Evolutionary conservation across 2,888 invertebrate species (phyloP), one percentile per base, ranked within the genome.

Genomic region (Lasiommata megera): DNA sequence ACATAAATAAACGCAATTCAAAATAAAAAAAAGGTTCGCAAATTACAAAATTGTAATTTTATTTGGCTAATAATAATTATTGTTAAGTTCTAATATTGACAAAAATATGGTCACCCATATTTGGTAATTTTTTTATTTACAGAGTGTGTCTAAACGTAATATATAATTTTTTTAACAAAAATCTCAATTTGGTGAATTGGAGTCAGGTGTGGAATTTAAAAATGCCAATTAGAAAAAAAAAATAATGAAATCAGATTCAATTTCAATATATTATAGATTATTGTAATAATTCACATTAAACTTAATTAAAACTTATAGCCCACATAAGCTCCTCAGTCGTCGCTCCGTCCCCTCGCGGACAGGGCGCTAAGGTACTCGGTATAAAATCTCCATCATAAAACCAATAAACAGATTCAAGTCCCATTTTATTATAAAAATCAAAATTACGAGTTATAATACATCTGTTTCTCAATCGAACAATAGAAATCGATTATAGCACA

Each of bases 401-500:
- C 89, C 85, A 88, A 87, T 88, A 87, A 88, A 89, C 88, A 89
- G 89, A 89, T 88, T 89, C 89, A 88, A 88, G 89, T 89, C 89
- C 89, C 89, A 89, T 88, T 89, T 89, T 89, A 89, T 89, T 89
- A 89, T 89, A 89, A 89, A 89, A 89, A 89, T 89, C 89, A 89
- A 89, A 89, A 89, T 88, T 88, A 89, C 89, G 88, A 88, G 87
- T 88, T 88, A 89, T 89, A 87, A 88, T 89, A 89, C 89, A 89
- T 88, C 84, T 86, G 82, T 77, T 82, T 80, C 77, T 82, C 85
- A 82, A 86, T 87, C 87, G 88, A 88, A 86, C 88, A 85, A 82
- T 85, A 85, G 84, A 85, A 81, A 86, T 87, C 86, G 86, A 86
- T 78, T 79, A 80, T 81, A 81, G 87, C 86, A 85, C 88, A 83